Conservation (phyloP, 2,888 invertebrate species). For the Linnaemya tessellans region DNA sequence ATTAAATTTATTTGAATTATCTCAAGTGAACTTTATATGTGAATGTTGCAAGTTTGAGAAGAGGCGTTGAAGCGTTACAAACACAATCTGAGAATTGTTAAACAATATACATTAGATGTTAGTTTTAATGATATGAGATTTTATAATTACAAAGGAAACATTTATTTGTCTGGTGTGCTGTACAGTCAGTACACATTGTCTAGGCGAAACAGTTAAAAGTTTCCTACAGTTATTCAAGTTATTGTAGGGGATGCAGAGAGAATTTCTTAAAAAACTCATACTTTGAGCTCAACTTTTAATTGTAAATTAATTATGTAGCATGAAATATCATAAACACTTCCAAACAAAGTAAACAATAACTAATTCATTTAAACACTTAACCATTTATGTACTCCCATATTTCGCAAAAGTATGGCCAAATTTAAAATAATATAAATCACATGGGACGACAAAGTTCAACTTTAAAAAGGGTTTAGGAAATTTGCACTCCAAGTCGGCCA, state of each 20-base stretch:
- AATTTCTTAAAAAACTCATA: not conserved
- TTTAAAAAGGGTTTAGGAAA: slow-evolving; percentile 50
- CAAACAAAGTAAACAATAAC: slow-evolving; percentile 4
- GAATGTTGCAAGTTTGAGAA: not conserved
- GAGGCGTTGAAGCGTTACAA: slow-evolving; percentile 78
- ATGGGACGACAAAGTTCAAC: slow-evolving; percentile 24
- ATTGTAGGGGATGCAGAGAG: no score
- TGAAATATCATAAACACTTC: slow-evolving; percentile 10
- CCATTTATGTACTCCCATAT: not conserved
- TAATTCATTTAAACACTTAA: slow-evolving; percentile 62
- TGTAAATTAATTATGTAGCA: slow-evolving; percentile 12
- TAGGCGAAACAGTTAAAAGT: no score
- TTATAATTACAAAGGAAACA: not conserved
- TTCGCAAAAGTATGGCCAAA: slow-evolving; percentile 42
- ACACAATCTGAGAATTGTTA: slow-evolving; percentile 25
- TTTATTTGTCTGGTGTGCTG: no score
- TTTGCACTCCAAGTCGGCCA: slow-evolving; percentile 11
- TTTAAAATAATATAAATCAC: slow-evolving; percentile 69
- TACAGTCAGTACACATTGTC: no score
- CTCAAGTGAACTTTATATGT: not conserved
- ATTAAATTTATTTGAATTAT: slow-evolving; percentile 41
- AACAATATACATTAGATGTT: slow-evolving; percentile 37
- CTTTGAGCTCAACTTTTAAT: not conserved
- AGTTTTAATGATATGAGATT: not conserved
- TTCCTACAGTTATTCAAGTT: no score